These are phyloP conservation scores for Isaurus tuberculatus DNA, from an alignment of 92 coral and sea anemone species.

Conservation along the genomic window DNA sequence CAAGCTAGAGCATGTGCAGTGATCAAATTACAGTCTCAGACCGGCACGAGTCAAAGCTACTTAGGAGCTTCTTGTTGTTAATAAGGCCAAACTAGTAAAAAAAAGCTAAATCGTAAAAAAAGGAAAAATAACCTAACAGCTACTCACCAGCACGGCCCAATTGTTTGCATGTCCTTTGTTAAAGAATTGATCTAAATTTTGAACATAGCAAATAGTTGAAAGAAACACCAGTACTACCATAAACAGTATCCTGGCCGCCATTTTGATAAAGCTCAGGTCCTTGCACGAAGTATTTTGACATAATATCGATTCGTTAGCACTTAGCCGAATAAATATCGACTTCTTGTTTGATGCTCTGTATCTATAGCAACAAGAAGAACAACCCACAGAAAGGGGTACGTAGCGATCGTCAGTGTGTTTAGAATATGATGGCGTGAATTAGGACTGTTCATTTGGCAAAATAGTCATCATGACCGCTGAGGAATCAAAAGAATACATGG, in stretches of 20 bases:
- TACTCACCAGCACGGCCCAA: constrained; percentile 96
- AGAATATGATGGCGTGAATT: neutral
- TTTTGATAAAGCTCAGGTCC: constrained; percentile 57
- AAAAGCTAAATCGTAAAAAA: neutral
- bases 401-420: no score
- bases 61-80: no score
- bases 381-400: neutral
- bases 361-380: constrained; percentile 21
- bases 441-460: neutral
- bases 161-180: constrained; percentile 93
- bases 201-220: constrained; percentile 33
- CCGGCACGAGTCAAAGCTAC: no score
- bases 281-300: neutral
- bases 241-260: constrained; percentile 70
- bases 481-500: constrained; percentile 97
- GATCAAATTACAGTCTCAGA: no score
- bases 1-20: no score
- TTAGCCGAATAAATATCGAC: constrained; percentile 9
- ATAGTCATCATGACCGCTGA: constrained; percentile 83
- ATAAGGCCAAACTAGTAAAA: neutral
- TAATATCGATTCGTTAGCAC: constrained; percentile 33
- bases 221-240: constrained; percentile 23
- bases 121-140: neutral
- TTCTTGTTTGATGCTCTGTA: neutral
- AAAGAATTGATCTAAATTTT: constrained; percentile 65